Percentiles rank a stretch among this genome's conserved stretches.
phyloP scores from a whole-genome alignment of 1,140 invertebrate species.

The Drosophila lowei region DNA sequence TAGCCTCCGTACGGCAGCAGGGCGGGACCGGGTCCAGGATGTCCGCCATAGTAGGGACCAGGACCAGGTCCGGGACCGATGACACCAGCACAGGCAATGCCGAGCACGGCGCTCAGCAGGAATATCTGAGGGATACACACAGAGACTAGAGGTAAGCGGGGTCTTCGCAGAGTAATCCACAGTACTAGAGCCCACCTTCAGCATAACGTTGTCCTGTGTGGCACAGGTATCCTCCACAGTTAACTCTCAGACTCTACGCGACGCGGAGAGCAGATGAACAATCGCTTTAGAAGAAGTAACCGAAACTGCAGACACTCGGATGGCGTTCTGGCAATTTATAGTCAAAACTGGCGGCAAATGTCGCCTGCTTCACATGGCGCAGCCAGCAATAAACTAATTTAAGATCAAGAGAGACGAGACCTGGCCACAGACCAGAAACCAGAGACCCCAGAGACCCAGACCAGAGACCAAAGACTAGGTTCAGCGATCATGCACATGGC shows the following conservation, averaged over 20 bases:
- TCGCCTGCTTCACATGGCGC: conserved; percentile 80
- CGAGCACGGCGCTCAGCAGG: conserved; percentile 68
- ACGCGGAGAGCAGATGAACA: conserved; percentile 31
- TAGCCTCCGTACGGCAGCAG: conserved; percentile 52
- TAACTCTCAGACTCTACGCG: conserved; percentile 37
- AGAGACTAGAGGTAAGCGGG: not conserved
- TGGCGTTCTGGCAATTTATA: conserved; percentile 77
- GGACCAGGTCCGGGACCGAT: conserved; percentile 72
- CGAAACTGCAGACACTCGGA: conserved; percentile 68
- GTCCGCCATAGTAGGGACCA: conserved; percentile 67
- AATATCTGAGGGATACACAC: conserved; percentile 50
- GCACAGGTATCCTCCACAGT: conserved; percentile 40
- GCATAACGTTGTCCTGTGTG: conserved; percentile 44
- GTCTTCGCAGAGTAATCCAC: no score
- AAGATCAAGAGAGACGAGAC: conserved; percentile 56
- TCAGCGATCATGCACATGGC: conserved; percentile 71
- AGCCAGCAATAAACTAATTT: conserved; percentile 77
- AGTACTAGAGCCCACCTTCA: conserved; percentile 27
- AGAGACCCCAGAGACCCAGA: conserved; percentile 1
- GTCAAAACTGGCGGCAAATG: conserved; percentile 68
- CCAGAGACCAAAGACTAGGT: conserved; percentile 12
- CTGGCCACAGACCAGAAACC: not conserved
- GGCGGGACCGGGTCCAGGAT: conserved; percentile 53
- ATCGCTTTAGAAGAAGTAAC: conserved; percentile 61
- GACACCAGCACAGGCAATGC: conserved; percentile 65